These are phyloP conservation scores for Oophaga sylvatica DNA, from an alignment of 2,797 vertebrate species.

Conservation along the genomic window DNA sequence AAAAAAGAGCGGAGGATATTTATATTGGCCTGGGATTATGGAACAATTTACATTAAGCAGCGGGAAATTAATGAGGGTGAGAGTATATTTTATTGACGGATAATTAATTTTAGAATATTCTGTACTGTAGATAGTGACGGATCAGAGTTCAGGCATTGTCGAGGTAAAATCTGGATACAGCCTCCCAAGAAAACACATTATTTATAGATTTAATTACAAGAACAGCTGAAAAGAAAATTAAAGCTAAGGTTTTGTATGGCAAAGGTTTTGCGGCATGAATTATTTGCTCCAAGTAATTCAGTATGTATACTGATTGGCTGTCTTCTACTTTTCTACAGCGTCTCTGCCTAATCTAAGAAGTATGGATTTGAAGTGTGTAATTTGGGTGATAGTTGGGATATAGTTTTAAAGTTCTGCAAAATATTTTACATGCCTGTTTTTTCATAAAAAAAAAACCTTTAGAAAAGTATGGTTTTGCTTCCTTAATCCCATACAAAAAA, in stretches of 20 bases:
- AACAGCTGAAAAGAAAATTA: conserved; percentile 60
- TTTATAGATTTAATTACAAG: conserved; percentile 61
- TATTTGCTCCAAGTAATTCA: conserved; percentile 41
- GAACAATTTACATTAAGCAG: conserved; percentile 58
- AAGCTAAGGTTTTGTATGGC: conserved; percentile 41
- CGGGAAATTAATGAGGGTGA: conserved; percentile 61
- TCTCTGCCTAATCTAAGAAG: not conserved
- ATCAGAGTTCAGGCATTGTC: conserved; percentile 42
- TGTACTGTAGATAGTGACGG: conserved; percentile 33
- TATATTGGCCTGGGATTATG: conserved; percentile 54
- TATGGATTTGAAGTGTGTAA: conserved; percentile 2
- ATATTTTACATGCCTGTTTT: too few relatives aligned
- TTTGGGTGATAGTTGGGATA: not conserved
- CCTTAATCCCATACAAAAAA: too few relatives aligned
- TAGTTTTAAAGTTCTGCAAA: not conserved
- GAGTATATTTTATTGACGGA: conserved; percentile 56
- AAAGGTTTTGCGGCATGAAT: conserved; percentile 34
- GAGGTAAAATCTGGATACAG: conserved; percentile 36
- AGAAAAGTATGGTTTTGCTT: too few relatives aligned
- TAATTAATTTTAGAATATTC: conserved; percentile 60
- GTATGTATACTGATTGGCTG: conserved; percentile 17
- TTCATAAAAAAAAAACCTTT: too few relatives aligned
- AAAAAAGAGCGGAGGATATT: conserved; percentile 49
- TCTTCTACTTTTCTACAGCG: not conserved
- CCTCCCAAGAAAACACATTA: conserved; percentile 53